Conservation (phyloP, 2,113 vertebrate species). For the Aramus guarauna region DNA sequence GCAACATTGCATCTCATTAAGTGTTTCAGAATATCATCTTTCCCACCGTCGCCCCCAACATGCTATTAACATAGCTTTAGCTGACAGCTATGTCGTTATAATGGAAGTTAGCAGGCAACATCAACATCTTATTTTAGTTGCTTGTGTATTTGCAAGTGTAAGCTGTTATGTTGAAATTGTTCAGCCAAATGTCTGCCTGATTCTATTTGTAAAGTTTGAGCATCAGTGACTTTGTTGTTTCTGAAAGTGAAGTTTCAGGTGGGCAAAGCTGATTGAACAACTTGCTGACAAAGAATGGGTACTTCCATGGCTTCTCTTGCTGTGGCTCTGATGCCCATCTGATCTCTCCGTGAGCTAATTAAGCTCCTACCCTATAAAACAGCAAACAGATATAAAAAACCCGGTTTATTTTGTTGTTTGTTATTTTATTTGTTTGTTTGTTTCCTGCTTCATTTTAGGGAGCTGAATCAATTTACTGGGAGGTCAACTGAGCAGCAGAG, state of each 20-base stretch:
- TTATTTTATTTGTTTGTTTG: not conserved
- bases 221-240: fast-evolving
- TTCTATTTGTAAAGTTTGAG: not conserved
- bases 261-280: not conserved
- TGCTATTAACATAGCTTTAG: not conserved
- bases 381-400: not conserved
- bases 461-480: not conserved
- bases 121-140: not conserved
- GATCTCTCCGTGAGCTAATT: not conserved
- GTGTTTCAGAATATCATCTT: not conserved
- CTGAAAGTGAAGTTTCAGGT: not conserved
- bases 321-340: not conserved
- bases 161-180: not conserved
- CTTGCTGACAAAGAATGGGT: not conserved
- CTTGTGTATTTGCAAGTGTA: not conserved
- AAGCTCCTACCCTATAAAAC: not conserved
- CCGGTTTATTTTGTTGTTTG: not conserved
- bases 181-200: not conserved
- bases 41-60: not conserved
- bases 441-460: not conserved
- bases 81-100: not conserved
- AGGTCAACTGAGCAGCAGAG: not conserved
- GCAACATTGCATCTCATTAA: not conserved
- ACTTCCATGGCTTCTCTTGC: not conserved
- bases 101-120: not conserved